These are phyloP conservation scores for Ptilodon capucinus DNA, from an alignment of 2,888 invertebrate species.

Conservation along the genomic window DNA sequence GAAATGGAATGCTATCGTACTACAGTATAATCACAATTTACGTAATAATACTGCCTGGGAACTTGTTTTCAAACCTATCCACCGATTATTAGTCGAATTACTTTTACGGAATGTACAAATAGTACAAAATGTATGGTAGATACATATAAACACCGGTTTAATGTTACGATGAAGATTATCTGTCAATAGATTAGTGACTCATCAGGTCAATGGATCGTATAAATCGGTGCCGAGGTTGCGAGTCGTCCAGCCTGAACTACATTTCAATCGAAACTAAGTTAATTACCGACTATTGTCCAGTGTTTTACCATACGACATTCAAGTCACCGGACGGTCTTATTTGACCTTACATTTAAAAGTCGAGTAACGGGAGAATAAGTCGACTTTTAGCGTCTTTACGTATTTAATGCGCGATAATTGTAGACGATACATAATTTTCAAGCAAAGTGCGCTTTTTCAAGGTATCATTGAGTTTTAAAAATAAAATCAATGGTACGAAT, in stretches of 20 bases:
- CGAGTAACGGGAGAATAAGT: background rate
- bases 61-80: no score
- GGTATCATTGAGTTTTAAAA: no score
- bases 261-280: constrained; percentile 15
- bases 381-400: background rate
- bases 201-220: constrained; percentile 12
- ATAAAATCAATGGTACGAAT: no score
- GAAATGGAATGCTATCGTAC: no score
- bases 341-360: background rate
- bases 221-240: constrained; percentile 22
- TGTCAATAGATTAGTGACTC: background rate
- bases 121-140: no score
- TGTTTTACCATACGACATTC: background rate
- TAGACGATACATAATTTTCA: no score
- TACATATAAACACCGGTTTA: background rate
- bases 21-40: no score
- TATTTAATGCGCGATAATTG: background rate
- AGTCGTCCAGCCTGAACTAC: constrained; percentile 21
- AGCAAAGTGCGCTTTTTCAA: no score
- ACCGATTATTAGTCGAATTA: no score
- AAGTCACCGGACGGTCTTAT: background rate
- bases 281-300: background rate
- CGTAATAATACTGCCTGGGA: no score
- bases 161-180: background rate
- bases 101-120: no score